Base-by-base conservation (phyloP, 2,797 vertebrate species). In the Sciaenops ocellatus region DNA sequence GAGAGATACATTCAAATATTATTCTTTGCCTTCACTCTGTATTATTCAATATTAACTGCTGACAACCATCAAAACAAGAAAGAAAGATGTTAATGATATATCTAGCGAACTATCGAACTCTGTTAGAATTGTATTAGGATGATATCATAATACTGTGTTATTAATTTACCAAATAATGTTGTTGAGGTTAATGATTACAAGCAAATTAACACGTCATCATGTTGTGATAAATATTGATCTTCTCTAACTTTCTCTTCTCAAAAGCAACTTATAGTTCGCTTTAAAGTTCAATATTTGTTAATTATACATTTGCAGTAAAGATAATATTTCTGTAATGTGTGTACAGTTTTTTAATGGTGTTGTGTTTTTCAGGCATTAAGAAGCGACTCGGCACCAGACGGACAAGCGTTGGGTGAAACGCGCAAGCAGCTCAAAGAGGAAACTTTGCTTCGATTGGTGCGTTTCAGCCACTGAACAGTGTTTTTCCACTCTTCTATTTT, bases 361-460 rank as follows among this genome's bases (percentile, higher is more conserved):
- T 30, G 30, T 38, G 34, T 60, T 28, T 42, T 69, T 74, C 83
- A 99, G 97, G 95, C 90, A 20, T 81, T 95, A 66, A 97, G 97
- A 85, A 94, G 94, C 72, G 98, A 99, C 28, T 95, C 95, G 12
- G 95, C 89, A 66, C 89, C 96, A 67, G 97, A 99, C 1, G 97
- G 96, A 17, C 97, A 97, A 3, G 95, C 93, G 0, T 93, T 98
- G 78, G 97, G 92, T 6, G 98, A 99, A 92, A 96, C 97, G 18
- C 96, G 97, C 76, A 99, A 98, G 88, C 98, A 99, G 85, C 95
- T 99, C 34, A 99, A 99, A 93, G 98, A 99, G 90, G 98, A 99
- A 91, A 99, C 98, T 54, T 95, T 97, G 72, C 95, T 99, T 56
- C 92, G 98, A 86, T 87, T 99, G 97, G 98, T 99, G 72, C 42